Evolutionary conservation across 1,140 invertebrate species (phyloP), one percentile per base, ranked within the genome.

Genomic region (Vollenhovia emeryi): DNA sequence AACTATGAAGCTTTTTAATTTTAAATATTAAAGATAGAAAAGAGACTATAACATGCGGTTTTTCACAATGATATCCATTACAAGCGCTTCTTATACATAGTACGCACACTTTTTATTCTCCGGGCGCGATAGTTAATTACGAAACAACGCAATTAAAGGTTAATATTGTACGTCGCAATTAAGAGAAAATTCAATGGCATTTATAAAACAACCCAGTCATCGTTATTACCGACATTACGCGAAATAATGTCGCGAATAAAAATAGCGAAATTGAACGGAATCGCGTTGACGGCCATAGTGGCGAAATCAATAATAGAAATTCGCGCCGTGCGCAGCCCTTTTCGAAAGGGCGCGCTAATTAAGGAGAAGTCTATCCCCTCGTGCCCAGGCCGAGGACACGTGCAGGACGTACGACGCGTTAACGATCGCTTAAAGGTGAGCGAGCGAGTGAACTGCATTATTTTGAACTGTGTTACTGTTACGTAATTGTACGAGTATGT

Each of bases 261-360:
- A 45, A 84, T 80, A 84, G 55, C 11, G 55, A n/a, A 57, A 86
- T 85, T 85, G 55, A 87, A 85, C 60, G 79, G 83, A 86, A 87
- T 89, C 85, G 59, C 50, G 55, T 55, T 45, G 55, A 0, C 3
- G 57, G 45, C 68, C 69, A 71, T 73, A 50, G 24, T 59, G 50
- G 45, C 68, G 15, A 11, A 24, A 3, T 86, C 52, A 30, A 15
- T 48, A 55, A n/a, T 78, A 52, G 55, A 78, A 69, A 69, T 79
- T 84, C 55, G 40, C 27, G 15, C 9, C 48, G 33, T n/a, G 57
- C 30, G 45, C 11, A 11, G 18, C 68, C 36, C 45, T 85, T 86
- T 24, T 11, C 48, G 62, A 88, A 76, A 76, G 68, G 73, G 9
- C 48, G 40, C 43, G 59, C 66, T 82, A 86, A 89, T 89, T 88